phyloP scores from a whole-genome alignment of 2,113 vertebrate genomes.

The Psittacula cyanocephala region DNA sequence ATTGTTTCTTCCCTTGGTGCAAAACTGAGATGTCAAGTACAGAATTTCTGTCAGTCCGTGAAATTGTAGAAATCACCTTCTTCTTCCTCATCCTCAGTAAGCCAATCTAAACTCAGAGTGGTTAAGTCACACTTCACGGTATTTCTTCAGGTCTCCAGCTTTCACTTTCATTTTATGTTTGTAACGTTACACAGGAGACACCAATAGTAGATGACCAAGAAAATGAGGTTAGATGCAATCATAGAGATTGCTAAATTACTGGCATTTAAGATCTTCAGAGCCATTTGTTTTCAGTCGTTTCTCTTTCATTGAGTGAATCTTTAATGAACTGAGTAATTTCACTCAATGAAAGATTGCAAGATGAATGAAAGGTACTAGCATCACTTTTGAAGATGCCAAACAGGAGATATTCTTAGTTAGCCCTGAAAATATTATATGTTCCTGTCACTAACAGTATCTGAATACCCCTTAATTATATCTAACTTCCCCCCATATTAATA shows the following conservation, averaged over 20 bases:
- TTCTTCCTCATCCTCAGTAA: neutral
- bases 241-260: neutral
- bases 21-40: constrained; percentile 50
- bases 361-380: neutral
- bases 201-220: neutral
- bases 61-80: neutral
- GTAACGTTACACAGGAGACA: neutral
- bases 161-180: neutral
- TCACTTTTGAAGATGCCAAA: neutral
- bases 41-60: neutral
- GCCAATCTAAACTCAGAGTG: neutral
- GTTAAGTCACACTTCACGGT: neutral
- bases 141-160: neutral
- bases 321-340: neutral
- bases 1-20: constrained; percentile 67
- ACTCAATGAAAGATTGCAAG: neutral
- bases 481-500: fast-evolving
- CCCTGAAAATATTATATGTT: neutral
- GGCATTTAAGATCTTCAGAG: neutral
- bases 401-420: neutral
- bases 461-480: neutral
- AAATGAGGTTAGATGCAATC: neutral
- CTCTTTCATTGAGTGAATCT: neutral
- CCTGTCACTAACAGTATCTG: neutral
- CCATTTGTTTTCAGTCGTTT: neutral